These are phyloP conservation scores for Noctua fimbriata DNA, from an alignment of 2,888 invertebrate species.

Conservation along the genomic window DNA sequence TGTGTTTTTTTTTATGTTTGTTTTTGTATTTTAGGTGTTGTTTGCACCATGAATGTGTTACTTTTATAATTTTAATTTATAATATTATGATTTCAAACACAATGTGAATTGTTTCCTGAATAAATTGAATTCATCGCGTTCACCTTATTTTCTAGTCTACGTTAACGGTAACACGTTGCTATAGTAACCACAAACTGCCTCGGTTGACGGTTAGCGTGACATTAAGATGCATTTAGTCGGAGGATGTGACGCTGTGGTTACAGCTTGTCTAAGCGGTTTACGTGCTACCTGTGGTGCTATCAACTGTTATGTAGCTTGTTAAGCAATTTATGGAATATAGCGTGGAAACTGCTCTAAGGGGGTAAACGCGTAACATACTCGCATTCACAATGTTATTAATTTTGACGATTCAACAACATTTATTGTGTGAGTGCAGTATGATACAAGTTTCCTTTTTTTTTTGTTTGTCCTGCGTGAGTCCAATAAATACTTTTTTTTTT, in stretches of 20 bases:
- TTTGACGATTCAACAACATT: not conserved
- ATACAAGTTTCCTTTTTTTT: too few relatives aligned
- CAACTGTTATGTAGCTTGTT: not conserved
- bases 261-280: slow-evolving; percentile 12
- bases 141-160: not conserved
- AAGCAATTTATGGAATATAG: not conserved
- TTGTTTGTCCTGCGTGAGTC: too few relatives aligned
- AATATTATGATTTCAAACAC: too few relatives aligned
- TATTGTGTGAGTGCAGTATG: not conserved
- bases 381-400: not conserved
- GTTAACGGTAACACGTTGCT: slow-evolving; percentile 20
- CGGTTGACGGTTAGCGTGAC: slow-evolving; percentile 26
- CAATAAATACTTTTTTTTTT: too few relatives aligned
- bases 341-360: not conserved
- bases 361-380: not conserved
- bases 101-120: too few relatives aligned
- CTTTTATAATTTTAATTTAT: too few relatives aligned
- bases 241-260: slow-evolving; percentile 17
- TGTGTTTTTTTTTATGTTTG: too few relatives aligned
- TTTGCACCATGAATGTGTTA: too few relatives aligned
- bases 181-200: slow-evolving; percentile 31
- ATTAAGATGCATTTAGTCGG: slow-evolving; percentile 48
- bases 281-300: not conserved
- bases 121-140: too few relatives aligned
- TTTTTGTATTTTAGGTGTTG: too few relatives aligned